Evolutionary conservation across 2,888 invertebrate genomes (phyloP), one percentile per base, ranked within the genome.

Genomic region (Ormyrus thymus): DNA sequence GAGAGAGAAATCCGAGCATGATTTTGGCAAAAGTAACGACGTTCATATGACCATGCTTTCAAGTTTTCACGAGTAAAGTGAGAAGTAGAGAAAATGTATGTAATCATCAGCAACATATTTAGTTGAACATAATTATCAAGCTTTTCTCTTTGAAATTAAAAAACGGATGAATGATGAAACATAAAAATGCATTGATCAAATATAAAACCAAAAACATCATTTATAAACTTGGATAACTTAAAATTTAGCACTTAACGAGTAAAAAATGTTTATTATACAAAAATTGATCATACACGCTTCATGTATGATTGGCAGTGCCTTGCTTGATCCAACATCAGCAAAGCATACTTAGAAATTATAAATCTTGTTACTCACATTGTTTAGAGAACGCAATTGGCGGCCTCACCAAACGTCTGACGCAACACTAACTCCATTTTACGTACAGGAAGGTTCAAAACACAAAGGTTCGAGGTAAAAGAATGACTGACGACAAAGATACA

Each of bases 311-410:
- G 59, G 46, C 70, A 71, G 29, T 46, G 29, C 65, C 10, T 65
- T 74, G 15, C 56, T 59, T 9, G 51, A 51, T 65, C n/a, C 50
- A 66, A 51, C 11, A 73, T 58, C 58, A 59, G 66, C 45, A 75
- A 59, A 59, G 48, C 43, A 48, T 65, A 15, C 43, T 10, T 64
- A 56, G 43, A 15, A 66, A 58, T 7, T 70, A 53, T 56, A 64
- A 59, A 29, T 6, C 55, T 72, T 78, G 70, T 75, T 79, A 79
- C 79, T 79, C 79, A 79, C 79, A 75, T 70, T 51, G 59, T 29
- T 29, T 50, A 79, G 15, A 59, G 53, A 74, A 48, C 11, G 72
- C 56, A 68, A 69, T 68, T 29, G 73, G 75, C 74, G 70, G 74
- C 74, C 58, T 7, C 79, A 58, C 45, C 69, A 64, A 59, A n/a